Conservation (phyloP, 2,888 invertebrate species). For the Sipha maydis region DNA sequence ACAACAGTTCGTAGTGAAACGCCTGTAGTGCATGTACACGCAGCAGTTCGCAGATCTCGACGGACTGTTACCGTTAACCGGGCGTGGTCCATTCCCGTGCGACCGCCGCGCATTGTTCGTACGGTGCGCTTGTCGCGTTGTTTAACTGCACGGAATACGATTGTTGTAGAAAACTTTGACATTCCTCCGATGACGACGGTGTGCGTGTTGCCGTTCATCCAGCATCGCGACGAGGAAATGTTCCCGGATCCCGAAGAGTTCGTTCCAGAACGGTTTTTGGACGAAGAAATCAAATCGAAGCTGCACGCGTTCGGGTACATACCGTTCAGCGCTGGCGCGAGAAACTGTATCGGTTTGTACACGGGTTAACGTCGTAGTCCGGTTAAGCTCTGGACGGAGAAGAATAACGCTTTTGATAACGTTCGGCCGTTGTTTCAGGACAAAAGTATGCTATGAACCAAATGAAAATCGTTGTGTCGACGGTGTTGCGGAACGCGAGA, state of each 20-base stretch:
- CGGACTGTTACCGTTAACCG: too few relatives aligned
- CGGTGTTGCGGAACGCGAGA: slow-evolving; percentile 64
- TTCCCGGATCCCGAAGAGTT: slow-evolving; percentile 69
- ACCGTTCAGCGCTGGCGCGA: slow-evolving; percentile 69
- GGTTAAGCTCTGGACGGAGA: too few relatives aligned
- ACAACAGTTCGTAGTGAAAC: too few relatives aligned
- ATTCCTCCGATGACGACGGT: slow-evolving; percentile 65
- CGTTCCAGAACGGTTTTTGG: slow-evolving; percentile 69
- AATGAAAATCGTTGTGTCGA: slow-evolving; percentile 65
- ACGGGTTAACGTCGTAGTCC: too few relatives aligned
- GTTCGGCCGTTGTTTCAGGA: slow-evolving; percentile 62
- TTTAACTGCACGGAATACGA: too few relatives aligned
- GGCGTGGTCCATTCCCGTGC: too few relatives aligned
- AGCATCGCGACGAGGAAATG: slow-evolving; percentile 67
- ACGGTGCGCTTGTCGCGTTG: too few relatives aligned
- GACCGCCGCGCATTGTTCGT: too few relatives aligned
- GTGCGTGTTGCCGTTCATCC: slow-evolving; percentile 64
- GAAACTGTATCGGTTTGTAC: slow-evolving; percentile 68
- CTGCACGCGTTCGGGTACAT: slow-evolving; percentile 68
- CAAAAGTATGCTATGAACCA: slow-evolving; percentile 66
- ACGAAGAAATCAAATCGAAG: slow-evolving; percentile 67
- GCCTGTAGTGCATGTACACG: too few relatives aligned
- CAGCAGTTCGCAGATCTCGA: too few relatives aligned
- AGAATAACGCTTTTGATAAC: slow-evolving; percentile 64
- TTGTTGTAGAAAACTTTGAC: slow-evolving; percentile 49